Base-by-base conservation (phyloP, 2,888 invertebrate genomes). In the Hecatera dysodea region DNA sequence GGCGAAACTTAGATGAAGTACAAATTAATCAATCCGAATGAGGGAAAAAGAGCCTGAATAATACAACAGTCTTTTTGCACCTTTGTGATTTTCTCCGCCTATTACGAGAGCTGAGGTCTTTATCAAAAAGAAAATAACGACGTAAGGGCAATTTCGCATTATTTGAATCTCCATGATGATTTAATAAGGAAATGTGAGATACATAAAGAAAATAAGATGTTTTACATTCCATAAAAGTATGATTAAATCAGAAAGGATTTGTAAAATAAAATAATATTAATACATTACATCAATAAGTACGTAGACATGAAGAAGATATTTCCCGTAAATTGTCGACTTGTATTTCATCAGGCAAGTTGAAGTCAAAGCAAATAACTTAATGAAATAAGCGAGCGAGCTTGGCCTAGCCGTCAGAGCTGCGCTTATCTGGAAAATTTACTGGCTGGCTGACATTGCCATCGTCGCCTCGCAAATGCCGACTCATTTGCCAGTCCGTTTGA, bases 401-500 rank as follows among this genome's bases (percentile, higher is more conserved):
- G 91, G 90, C 91, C 92, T 91, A 90, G 90, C 87, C 90, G 93
- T 92, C 92, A 90, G 91, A 89, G 91, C 88, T 86, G 88, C 86
- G 93, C 93, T 95, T 95, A 95, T 95, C 95, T 93, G 89, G 88
- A 89, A 92, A 94, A 95, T 95, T 94, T 94, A 95, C 93, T 94
- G 93, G 91, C 92, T 93, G 88, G 90, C 91, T 94, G 95, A 95
- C 95, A 93, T 94, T 92, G 91, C 91, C 92, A 88, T 94, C 92
- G 91, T 90, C 93, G 93, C 93, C 91, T 93, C 89, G 90, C 88
- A 91, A 94, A 93, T 90, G 91, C 88, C 90, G 87, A 88, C 93
- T 93, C 93, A 94, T 94, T 94, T 93, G 92, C 92, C 92, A 93
- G 91, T 90, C 91, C 88, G 88, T 92, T 92, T 93, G 90, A 92